Evolutionary conservation across 2,797 vertebrate genomes (phyloP), one percentile per base, ranked within the genome.

Genomic region (Takifugu ocellatus): DNA sequence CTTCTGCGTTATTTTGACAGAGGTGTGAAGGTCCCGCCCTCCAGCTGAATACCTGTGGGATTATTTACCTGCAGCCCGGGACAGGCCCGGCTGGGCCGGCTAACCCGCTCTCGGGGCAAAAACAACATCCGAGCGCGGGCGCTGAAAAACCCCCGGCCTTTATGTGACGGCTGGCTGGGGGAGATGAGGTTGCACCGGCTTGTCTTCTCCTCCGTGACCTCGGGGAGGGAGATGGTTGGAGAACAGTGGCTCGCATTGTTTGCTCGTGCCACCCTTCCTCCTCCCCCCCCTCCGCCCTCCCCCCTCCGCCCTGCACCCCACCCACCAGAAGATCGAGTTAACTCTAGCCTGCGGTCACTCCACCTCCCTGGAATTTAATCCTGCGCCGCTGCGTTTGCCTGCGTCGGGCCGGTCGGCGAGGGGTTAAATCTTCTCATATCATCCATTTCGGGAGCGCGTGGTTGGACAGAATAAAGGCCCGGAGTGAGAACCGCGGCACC

Each of bases 191-290:
- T 90, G 87, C 83, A 85, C 78, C 71, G 77, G 84, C 80, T 84
- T 75, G 87, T 85, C 84, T 85, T 88, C 80, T 86, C 72, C 77
- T 78, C 79, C 51, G 29, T 85, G 84, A 89, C 85, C 86, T 75
- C 59, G 71, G 83, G 84, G 82, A 72, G 85, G 79, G 74, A 85
- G 79, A 83, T 84, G 78, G 78, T 81, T 84, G 82, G 79, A 85
- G 85, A 90, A 87, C 85, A 90, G 82, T 86, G 82, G 76, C 51
- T 78, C 12, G 59, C 74, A 90, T 88, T 91, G 88, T 90, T 84
- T 81, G 75, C 67, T 81, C 69, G 59, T 43, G 52, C 43, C 33
- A 63, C 52, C 62, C 45, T 39, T 24, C 44, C 17, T 70, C 72
- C 74, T 68, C 55, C 59, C 50, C 62, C 72, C 70, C 77, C 74